Evolutionary conservation across 2,797 vertebrate genomes (phyloP).

Genomic region (Geotrypetes seraphini): DNA sequence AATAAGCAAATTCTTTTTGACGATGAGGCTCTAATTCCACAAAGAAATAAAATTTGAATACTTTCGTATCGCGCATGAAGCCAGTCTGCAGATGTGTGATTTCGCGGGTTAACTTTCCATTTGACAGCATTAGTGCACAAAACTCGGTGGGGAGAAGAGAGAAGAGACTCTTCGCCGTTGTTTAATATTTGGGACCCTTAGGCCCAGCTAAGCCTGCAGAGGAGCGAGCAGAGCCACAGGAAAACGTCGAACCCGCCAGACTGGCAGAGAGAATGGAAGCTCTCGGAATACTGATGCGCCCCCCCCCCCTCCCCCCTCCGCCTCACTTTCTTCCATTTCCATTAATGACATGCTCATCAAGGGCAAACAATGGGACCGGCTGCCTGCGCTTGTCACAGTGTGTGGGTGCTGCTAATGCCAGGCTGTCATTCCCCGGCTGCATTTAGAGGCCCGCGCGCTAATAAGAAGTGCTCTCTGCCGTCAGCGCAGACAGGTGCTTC

Average conservation of each 20-base stretch:
- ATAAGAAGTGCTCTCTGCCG: conserved; percentile 81
- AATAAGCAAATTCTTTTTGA: too few species aligned
- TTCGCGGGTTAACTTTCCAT: too few species aligned
- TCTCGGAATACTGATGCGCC: conserved; percentile 92
- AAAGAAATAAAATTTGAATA: too few species aligned
- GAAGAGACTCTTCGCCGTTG: too few species aligned
- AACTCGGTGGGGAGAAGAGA: too few species aligned
- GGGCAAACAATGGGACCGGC: conserved; percentile 75
- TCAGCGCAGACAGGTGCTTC: conserved; percentile 83
- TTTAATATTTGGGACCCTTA: too few species aligned
- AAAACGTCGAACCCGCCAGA: conserved; percentile 53
- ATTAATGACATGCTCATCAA: conserved; percentile 93
- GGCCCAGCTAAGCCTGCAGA: too few species aligned
- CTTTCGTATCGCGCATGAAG: too few species aligned
- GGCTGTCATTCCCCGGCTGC: conserved; percentile 70
- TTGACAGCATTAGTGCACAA: too few species aligned
- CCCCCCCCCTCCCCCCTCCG: conserved; percentile 73
- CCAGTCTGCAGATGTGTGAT: too few species aligned
- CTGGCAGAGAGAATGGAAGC: conserved; percentile 73
- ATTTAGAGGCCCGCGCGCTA: conserved; percentile 71
- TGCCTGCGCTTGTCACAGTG: conserved; percentile 76
- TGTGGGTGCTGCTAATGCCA: conserved; percentile 68
- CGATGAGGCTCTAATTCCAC: too few species aligned
- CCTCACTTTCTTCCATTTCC: conserved; percentile 79
- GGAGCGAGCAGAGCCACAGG: conserved; percentile 42